These are phyloP conservation scores for Campylomormyrus tamandua DNA, from an alignment of 2,113 vertebrate genomes.

Conservation along the genomic window DNA sequence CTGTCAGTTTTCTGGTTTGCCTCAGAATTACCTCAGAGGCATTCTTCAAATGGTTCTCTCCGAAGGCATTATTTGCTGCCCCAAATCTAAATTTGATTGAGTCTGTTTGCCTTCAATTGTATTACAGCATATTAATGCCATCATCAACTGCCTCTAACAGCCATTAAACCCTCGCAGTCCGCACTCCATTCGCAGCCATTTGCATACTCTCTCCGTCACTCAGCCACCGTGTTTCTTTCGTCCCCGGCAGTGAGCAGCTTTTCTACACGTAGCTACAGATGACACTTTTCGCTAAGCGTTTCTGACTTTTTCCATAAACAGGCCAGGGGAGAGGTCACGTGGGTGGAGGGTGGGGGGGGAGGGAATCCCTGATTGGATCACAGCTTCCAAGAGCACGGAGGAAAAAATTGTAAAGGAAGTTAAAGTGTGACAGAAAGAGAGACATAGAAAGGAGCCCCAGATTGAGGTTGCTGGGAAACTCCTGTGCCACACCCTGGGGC, in stretches of 20 bases:
- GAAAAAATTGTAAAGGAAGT: neutral
- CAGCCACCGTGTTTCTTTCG: neutral
- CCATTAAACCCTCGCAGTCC: conserved; percentile 39
- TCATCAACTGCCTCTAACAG: conserved; percentile 38
- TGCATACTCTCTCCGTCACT: neutral
- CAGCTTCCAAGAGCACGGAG: neutral
- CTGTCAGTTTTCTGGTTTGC: conserved; percentile 30
- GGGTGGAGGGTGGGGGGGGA: neutral
- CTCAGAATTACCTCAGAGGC: conserved; percentile 42
- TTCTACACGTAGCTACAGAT: neutral
- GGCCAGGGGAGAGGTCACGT: neutral
- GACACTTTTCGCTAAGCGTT: neutral
- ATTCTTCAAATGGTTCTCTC: conserved; percentile 33
- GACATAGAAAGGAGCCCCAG: neutral
- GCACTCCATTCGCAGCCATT: neutral
- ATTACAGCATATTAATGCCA: conserved; percentile 55
- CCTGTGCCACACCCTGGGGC: neutral
- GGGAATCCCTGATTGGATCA: neutral
- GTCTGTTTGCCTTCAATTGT: conserved; percentile 36
- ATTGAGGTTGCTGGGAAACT: neutral
- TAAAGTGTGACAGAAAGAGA: neutral
- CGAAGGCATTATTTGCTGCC: conserved; percentile 6
- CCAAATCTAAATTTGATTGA: conserved; percentile 18
- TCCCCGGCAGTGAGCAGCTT: neutral
- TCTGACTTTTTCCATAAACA: neutral